Conservation (phyloP, 2,797 vertebrate species). For the Scarus forsteni region DNA sequence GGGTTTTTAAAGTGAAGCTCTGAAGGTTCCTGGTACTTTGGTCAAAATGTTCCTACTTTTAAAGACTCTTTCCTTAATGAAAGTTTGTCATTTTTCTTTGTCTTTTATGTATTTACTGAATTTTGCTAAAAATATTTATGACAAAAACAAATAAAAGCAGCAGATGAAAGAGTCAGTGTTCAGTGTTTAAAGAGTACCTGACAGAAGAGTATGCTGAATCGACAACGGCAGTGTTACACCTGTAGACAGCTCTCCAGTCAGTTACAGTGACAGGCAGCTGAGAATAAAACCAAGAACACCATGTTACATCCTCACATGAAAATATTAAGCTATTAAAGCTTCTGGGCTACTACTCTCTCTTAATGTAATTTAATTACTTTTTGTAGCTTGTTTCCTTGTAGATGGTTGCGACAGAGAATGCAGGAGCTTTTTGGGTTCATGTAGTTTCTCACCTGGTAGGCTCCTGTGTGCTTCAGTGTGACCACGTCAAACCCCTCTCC, state of each 20-base stretch:
- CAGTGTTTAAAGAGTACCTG: no score
- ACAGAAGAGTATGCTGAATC: not conserved
- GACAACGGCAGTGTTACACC: not conserved
- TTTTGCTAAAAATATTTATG: no score
- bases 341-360: not conserved
- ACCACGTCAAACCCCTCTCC: constrained; percentile 49
- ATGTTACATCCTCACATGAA: not conserved
- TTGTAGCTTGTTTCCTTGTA: constrained; percentile 21
- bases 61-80: no score
- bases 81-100: no score
- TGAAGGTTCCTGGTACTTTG: no score
- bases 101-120: no score
- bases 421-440: not conserved
- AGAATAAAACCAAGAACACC: not conserved
- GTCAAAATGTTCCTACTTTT: no score
- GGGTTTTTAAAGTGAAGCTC: no score
- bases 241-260: constrained; percentile 37
- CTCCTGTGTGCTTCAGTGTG: constrained; percentile 7
- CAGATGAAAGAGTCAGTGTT: no score
- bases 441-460: constrained; percentile 33
- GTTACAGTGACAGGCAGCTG: constrained; percentile 45
- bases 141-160: no score
- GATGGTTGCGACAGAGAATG: constrained; percentile 22
- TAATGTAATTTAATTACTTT: constrained; percentile 30
- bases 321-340: not conserved